These are phyloP conservation scores for Peribatodes rhomboidaria DNA, from an alignment of 2,888 invertebrate species.

Conservation along the genomic window DNA sequence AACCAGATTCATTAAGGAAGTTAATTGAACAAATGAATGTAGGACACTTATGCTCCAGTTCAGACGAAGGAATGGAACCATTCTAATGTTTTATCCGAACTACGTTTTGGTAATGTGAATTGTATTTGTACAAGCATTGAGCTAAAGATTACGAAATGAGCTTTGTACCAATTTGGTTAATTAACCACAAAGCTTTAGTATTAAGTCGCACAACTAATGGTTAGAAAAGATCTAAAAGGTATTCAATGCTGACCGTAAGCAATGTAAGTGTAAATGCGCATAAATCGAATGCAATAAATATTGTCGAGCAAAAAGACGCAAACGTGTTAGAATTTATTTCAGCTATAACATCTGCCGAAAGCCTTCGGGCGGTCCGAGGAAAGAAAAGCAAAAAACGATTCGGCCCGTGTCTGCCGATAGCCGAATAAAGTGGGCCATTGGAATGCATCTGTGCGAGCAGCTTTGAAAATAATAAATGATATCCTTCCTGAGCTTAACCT, in stretches of 20 bases:
- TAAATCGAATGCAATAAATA: background rate
- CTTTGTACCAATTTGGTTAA: slow-evolving; percentile 17
- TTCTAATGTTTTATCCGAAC: slow-evolving; percentile 54
- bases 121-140: slow-evolving; percentile 50
- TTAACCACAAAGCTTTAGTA: slow-evolving; percentile 2
- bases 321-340: slow-evolving; percentile 41
- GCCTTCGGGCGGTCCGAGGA: slow-evolving; percentile 43
- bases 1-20: slow-evolving; percentile 54
- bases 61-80: slow-evolving; percentile 57
- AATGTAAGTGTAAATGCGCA: background rate
- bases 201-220: background rate
- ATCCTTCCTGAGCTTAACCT: slow-evolving; percentile 24
- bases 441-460: slow-evolving; percentile 43
- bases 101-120: slow-evolving; percentile 58
- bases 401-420: slow-evolving; percentile 45
- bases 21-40: slow-evolving; percentile 58
- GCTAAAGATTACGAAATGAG: slow-evolving; percentile 25
- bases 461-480: slow-evolving; percentile 28
- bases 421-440: slow-evolving; percentile 44
- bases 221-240: background rate
- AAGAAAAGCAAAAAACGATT: slow-evolving; percentile 49
- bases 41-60: slow-evolving; percentile 54
- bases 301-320: slow-evolving; percentile 10
- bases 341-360: slow-evolving; percentile 57
- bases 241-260: no score